Percentiles rank a stretch among this genome's conserved stretches.
Conservation (phyloP, 1,140 invertebrate genomes). For the Babylonia areolata region DNA sequence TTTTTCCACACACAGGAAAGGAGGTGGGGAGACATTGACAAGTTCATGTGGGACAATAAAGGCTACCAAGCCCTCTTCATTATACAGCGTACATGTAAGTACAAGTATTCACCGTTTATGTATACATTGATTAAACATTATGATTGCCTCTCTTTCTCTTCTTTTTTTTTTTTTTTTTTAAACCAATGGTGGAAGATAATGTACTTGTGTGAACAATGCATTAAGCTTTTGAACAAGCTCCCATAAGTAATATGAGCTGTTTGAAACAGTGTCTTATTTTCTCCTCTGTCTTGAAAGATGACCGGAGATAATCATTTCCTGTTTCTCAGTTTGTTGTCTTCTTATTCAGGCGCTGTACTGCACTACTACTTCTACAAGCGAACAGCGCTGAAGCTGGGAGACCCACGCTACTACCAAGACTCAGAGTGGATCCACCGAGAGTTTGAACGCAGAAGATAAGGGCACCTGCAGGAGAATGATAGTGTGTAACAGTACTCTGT, state of each 20-base stretch:
- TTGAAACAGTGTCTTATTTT: too few species aligned
- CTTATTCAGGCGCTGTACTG: conserved; percentile 74
- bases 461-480: neutral
- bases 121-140: neutral
- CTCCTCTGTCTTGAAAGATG: too few species aligned
- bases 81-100: conserved; percentile 71
- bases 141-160: neutral
- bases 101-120: neutral
- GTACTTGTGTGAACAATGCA: too few species aligned
- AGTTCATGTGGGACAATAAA: conserved; percentile 66
- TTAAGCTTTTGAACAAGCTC: neutral
- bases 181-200: too few species aligned
- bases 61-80: conserved; percentile 71
- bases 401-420: conserved; percentile 77
- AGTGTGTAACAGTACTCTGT: neutral
- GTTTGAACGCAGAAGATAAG: conserved; percentile 73
- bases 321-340: neutral
- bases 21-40: conserved; percentile 69
- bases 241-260: too few species aligned
- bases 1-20: conserved; percentile 71
- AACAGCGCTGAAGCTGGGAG: conserved; percentile 76
- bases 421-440: conserved; percentile 77
- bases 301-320: too few species aligned
- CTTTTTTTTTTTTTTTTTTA: too few species aligned
- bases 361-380: conserved; percentile 79